phyloP scores from a whole-genome alignment of 30 jellyfish, hydroid and myxozoan genomes.

The Pseudorhiza aurosa region DNA sequence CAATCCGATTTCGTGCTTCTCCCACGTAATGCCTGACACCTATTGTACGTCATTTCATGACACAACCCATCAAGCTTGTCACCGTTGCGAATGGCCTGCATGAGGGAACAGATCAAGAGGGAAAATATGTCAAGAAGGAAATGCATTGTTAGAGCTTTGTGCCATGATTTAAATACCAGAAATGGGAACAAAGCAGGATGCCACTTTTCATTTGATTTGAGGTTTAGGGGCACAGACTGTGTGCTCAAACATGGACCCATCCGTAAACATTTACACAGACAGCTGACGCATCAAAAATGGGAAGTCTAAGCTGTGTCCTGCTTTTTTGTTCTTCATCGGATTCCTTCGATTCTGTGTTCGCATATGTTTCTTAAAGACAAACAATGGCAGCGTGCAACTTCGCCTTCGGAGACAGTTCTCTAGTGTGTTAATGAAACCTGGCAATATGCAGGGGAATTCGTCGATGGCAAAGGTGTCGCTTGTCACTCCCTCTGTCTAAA shows the following conservation, averaged over 20 bases:
- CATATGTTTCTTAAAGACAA: constrained; percentile 15
- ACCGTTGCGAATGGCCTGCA: not conserved
- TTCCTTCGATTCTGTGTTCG: not conserved
- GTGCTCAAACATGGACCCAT: constrained; percentile 25
- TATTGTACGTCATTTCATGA: not conserved
- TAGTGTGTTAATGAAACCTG: not conserved
- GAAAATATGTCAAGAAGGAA: constrained; percentile 33
- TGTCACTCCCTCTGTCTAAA: too few species aligned
- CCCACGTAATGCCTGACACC: constrained; percentile 1
- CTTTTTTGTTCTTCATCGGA: constrained; percentile 8
- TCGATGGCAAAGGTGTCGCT: too few species aligned
- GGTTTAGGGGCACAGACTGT: constrained; percentile 31
- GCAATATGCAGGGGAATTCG: constrained; percentile 7
- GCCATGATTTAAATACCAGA: constrained; percentile 38
- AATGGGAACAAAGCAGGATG: constrained; percentile 19
- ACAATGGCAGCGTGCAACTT: constrained; percentile 1
- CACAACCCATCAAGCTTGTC: constrained; percentile 2
- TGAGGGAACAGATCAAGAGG: not conserved
- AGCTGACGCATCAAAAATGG: constrained; percentile 32
- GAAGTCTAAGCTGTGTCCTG: constrained; percentile 37
- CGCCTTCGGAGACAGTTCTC: not conserved
- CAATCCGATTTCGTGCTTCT: constrained; percentile 1
- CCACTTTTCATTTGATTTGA: constrained; percentile 2
- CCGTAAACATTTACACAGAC: constrained; percentile 19
- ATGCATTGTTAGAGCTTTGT: not conserved